Base-by-base conservation (phyloP, 2,888 invertebrate species). In the Achlya flavicornis region DNA sequence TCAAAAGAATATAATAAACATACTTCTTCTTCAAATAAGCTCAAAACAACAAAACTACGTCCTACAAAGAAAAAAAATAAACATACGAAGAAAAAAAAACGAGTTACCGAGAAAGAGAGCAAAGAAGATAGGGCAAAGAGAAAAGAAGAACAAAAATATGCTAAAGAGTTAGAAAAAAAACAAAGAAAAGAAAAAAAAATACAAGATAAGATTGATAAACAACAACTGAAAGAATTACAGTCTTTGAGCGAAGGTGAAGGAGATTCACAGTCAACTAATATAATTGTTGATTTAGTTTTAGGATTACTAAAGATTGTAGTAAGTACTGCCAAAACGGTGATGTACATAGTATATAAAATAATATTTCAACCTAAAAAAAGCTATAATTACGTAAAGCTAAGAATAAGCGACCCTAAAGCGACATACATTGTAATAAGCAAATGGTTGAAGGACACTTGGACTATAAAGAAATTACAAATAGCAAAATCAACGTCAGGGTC, bases 391-490 rank as follows among this genome's bases (percentile, higher is more conserved):
- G 19, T 67, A 3, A 76, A 61, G 66, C 66, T 74, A 60, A 75
- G 76, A 70, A 0, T 67, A 0, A 67, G 14, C 19, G 68, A 84
- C 64, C 85, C 81, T 14, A 35, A 65, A 7, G 68, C 66, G 4
- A 82, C 87, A 26, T 58, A 41, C 0, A 26, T 64, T 4, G 69
- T 62, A 67, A 10, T 86, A 8, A 72, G 32, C 48, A 69, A 58
- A 58, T 80, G 77, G 77, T 4, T 67, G 10, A 7, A 10, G 12
- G 70, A 71, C 19, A 67, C 63, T 3, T 82, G 80, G 78, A 61
- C 65, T 35, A n/a, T 78, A 3, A 80, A 79, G 69, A 83, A 80
- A 63, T 74, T 85, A 57, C 69, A 70, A 72, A 72, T 88, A 65
- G 48, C 70, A 12, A 75, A 72, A 64, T 73, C 80, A 43, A 63